These are phyloP conservation scores for Gobio occitaniae DNA, from an alignment of 2,797 vertebrate genomes.

Conservation along the genomic window DNA sequence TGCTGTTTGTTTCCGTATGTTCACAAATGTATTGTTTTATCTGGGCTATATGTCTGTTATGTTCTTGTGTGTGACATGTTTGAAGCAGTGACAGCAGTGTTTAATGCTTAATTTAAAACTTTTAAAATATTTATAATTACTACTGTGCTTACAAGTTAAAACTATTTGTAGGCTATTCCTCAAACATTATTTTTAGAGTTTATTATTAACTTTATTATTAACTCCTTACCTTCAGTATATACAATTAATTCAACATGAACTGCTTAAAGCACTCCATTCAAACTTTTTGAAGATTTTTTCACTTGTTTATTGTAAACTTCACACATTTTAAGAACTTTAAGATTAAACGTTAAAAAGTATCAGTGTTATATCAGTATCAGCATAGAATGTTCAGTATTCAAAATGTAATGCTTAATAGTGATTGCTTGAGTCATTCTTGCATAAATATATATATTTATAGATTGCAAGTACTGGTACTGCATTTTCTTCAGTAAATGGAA, in stretches of 20 bases:
- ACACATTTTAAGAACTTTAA: neutral
- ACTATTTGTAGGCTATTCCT: neutral
- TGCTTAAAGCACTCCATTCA: neutral
- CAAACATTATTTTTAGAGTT: neutral
- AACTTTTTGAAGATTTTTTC: neutral
- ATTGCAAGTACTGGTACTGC: neutral
- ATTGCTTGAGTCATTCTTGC: neutral
- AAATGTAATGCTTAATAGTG: neutral
- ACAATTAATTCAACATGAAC: neutral
- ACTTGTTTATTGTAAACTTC: neutral
- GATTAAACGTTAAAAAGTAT: neutral
- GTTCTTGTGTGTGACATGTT: neutral
- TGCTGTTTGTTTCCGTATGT: slow-evolving; percentile 16
- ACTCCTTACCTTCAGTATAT: neutral
- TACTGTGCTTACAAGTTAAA: too few relatives aligned
- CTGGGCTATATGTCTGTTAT: neutral
- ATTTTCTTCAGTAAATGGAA: neutral
- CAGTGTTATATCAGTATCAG: neutral
- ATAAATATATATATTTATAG: too few relatives aligned
- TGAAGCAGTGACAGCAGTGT: neutral
- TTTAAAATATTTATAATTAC: neutral
- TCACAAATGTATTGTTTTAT: neutral
- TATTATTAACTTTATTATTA: neutral
- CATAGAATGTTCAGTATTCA: neutral
- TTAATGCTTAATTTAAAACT: neutral